A percentile compares a stretch with the other conserved stretches of the same genome.
Evolutionary conservation across 2,888 invertebrate genomes (phyloP).

Genomic region (Diachrysia chrysitis): DNA sequence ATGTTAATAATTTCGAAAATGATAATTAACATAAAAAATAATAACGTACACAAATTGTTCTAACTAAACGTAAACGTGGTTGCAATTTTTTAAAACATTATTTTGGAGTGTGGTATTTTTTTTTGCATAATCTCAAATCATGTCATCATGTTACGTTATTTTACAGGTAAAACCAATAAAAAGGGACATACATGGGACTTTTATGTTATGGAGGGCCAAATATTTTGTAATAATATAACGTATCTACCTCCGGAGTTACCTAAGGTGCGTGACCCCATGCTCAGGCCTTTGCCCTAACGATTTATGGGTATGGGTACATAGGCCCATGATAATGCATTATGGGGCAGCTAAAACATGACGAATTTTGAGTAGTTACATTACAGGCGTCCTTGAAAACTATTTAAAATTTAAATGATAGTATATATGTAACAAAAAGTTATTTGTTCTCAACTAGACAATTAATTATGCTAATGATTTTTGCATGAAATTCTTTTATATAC

Average conservation of each 20-base stretch:
- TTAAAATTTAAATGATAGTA: not conserved
- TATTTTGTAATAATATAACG: not conserved
- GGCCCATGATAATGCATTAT: constrained; percentile 2
- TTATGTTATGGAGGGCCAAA: not conserved
- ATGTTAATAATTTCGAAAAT: not conserved
- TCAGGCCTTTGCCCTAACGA: constrained; percentile 2
- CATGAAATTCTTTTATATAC: no score
- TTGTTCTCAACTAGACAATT: no score
- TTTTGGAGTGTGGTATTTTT: no score
- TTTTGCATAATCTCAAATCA: not conserved
- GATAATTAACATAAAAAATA: not conserved
- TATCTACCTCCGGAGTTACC: not conserved
- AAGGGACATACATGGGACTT: not conserved
- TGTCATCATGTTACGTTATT: no score
- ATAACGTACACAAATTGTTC: not conserved
- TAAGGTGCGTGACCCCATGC: not conserved
- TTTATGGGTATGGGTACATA: no score
- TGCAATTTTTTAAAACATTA: not conserved
- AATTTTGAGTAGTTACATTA: not conserved
- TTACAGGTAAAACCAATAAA: no score
- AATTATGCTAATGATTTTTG: no score
- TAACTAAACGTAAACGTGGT: not conserved
- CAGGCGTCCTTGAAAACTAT: constrained; percentile 3
- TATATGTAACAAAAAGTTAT: no score
- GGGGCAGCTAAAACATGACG: not conserved